These are phyloP conservation scores for Meloidogyne floridensis DNA, from an alignment of 1,140 invertebrate species.

Conservation along the genomic window DNA sequence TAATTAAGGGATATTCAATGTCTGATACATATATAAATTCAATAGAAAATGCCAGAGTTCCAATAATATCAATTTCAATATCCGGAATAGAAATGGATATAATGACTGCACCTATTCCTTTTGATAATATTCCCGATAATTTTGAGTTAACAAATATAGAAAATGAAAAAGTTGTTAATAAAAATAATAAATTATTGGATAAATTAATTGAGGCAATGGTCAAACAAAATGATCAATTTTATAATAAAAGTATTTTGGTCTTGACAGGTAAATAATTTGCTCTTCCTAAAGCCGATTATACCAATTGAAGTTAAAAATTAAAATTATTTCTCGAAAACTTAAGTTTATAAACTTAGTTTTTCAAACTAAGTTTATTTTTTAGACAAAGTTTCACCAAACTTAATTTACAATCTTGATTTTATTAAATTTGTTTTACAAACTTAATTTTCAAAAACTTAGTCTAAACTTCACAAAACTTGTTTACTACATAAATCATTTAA, in stretches of 20 bases:
- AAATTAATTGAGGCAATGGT: neutral
- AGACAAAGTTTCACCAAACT: too few species aligned
- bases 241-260: constrained; percentile 2
- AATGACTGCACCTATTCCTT: neutral
- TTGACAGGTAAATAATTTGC: neutral
- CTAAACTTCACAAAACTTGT: too few species aligned
- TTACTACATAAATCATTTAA: too few species aligned
- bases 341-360: too few species aligned
- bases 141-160: constrained; percentile 6
- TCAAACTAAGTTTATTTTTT: too few species aligned
- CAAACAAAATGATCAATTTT: constrained; percentile 10
- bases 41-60: neutral
- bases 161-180: neutral
- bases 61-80: constrained; percentile 10
- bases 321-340: too few species aligned
- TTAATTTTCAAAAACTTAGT: too few species aligned
- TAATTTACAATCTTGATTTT: too few species aligned
- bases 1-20: neutral
- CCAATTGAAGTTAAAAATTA: too few species aligned
- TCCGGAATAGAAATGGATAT: neutral
- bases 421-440: too few species aligned
- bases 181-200: neutral
- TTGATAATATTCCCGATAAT: constrained; percentile 1
- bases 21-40: neutral
- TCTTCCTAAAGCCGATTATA: too few species aligned